phyloP scores from a whole-genome alignment of 2,113 vertebrate genomes.

The Acinonyx jubatus region DNA sequence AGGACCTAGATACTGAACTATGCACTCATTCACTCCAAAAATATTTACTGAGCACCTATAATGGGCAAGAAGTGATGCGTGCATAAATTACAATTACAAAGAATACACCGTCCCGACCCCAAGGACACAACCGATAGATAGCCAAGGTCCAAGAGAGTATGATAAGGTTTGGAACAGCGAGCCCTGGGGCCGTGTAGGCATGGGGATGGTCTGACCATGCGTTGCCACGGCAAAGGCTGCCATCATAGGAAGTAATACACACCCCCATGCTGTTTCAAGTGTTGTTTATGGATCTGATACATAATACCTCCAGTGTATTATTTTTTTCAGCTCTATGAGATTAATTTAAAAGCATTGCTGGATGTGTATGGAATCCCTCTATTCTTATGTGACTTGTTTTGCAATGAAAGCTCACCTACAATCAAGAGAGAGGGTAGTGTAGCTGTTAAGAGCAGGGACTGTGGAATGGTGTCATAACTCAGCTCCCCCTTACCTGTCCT shows the following conservation, averaged over 20 bases:
- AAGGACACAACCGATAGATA: background rate
- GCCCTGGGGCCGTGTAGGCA: background rate
- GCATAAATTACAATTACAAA: background rate
- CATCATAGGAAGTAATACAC: background rate
- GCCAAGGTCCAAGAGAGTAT: background rate
- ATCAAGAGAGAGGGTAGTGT: background rate
- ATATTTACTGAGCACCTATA: background rate
- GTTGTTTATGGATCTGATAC: background rate
- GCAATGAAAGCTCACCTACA: background rate
- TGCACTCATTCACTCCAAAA: background rate
- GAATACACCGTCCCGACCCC: background rate
- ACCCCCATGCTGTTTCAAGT: too few species aligned
- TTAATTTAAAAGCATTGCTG: background rate
- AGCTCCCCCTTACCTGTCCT: accelerated
- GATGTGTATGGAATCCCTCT: background rate
- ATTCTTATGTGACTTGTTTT: background rate
- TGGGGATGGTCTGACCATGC: background rate
- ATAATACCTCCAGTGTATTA: too few species aligned
- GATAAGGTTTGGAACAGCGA: background rate
- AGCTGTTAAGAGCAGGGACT: background rate
- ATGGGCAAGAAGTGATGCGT: background rate
- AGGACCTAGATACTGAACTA: background rate
- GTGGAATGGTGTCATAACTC: too few species aligned
- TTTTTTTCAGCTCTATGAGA: background rate
- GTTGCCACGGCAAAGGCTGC: background rate